Base-by-base conservation (phyloP, 2,113 vertebrate genomes). In the Crotalus helleri region DNA sequence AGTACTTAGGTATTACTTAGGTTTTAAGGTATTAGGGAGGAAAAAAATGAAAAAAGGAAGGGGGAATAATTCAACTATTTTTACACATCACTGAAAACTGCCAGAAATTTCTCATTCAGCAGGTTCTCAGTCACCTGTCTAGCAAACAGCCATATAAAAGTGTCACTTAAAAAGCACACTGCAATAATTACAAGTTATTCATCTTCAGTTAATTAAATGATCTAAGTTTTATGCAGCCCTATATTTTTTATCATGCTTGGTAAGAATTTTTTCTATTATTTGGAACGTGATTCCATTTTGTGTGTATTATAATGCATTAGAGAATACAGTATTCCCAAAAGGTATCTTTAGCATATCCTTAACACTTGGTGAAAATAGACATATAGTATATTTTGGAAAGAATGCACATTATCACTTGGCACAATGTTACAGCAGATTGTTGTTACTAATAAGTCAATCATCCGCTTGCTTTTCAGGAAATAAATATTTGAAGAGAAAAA, bases 171-270 rank as follows among this genome's bases (percentile, higher is more conserved):
- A 74, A 86, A 5, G 90, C 39, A 81, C 33, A 39, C 51, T 49
- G 26, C 39, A 88, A 29, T 49, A 55, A 74, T 74, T 26, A n/a
- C 59, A 88, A 49, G 51, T 91, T 74, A 91, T 33, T 91, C 61
- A 49, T 74, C 92, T 74, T 88, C 44, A 88, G 21, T 81, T 88
- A 87, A 88, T 88, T 93, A 85, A 93, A 54, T 90, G 53, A 86
- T 93, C 39, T 33, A 87, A 23, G 10, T 57, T 90, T 93, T 74
- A 58, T 44, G 49, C 53, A 90, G 19, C 86, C 4, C 39, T 4
- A 64, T 91, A 57, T 57, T 88, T 90, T 93, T 88, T 53, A 81
- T 49, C 81, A 85, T 64, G 54, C 17, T 90, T 29, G 49, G 24
- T 10, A 23, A 92, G 19, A 89, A 24, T 6, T 15, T 5, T 74